Percentiles rank a stretch among this genome's conserved stretches.
These are phyloP conservation scores for Chaitophorus viminalis DNA, from an alignment of 2,888 invertebrate genomes.

Conservation along the genomic window DNA sequence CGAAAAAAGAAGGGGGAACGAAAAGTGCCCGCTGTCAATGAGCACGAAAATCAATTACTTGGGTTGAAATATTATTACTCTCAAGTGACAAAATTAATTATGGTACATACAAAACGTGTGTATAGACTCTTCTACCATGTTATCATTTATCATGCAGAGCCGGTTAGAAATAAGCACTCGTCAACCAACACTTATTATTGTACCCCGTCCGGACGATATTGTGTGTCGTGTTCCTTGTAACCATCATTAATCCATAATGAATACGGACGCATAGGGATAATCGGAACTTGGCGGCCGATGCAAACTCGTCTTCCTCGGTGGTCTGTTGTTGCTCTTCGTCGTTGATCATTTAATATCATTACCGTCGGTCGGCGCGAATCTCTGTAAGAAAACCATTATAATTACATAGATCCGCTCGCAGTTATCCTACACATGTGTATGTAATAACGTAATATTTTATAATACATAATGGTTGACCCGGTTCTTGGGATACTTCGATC, in stretches of 20 bases:
- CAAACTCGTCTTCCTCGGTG: constrained; percentile 34
- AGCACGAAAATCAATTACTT: not conserved
- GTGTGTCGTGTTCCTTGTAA: constrained; percentile 13
- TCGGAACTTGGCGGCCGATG: constrained; percentile 40
- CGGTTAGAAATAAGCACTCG: constrained; percentile 16
- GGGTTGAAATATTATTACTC: not conserved
- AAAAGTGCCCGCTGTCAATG: not conserved
- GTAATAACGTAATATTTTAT: not conserved
- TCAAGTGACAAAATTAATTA: constrained; percentile 40
- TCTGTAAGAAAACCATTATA: not conserved
- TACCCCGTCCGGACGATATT: not conserved
- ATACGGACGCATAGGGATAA: constrained; percentile 21
- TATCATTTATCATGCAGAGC: constrained; percentile 5
- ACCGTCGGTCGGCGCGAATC: not conserved
- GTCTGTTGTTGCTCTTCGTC: constrained; percentile 32
- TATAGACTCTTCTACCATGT: not conserved
- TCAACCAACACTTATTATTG: not conserved
- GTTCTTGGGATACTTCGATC: not conserved
- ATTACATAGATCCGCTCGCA: not conserved
- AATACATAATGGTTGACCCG: not conserved
- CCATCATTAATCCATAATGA: constrained; percentile 31
- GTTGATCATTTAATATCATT: constrained; percentile 39
- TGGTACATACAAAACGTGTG: not conserved
- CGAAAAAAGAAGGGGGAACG: not conserved
- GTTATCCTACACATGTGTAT: not conserved